Evolutionary conservation across 2,888 invertebrate species (phyloP), one percentile per base, ranked within the genome.

Genomic region (Thymelicus sylvestris): DNA sequence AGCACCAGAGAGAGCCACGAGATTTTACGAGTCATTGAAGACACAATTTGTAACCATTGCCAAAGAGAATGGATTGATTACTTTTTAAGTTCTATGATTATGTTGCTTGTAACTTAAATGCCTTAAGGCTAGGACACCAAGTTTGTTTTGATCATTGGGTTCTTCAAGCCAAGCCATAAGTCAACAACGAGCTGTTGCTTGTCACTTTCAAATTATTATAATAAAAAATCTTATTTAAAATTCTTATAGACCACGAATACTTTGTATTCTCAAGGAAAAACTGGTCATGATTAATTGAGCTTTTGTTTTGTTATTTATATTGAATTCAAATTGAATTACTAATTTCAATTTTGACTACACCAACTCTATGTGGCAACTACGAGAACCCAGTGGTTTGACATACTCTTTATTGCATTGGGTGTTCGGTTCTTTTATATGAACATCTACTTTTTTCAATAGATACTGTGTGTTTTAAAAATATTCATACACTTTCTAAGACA

Each of bases 21-120:
- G 84, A 88, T 89, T 90, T 90, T 87, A 91, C 88, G 85, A 90
- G 87, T 91, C 88, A 91, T 89, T 89, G 89, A 90, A 91, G 86
- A 88, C 85, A 88, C 86, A 85, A 89, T 89, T 90, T 90, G 87
- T 89, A 85, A 86, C 86, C 79, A 87, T 92, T 91, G 84, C 86
- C 86, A 86, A 92, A 91, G 88, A 89, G 90, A 90, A 90, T 86
- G 88, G 90, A 93, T 92, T 92, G 90, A 92, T 93, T 89, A 89
- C 91, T 91, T 93, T 92, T 92, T 91, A 92, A 93, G 87, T 90
- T 91, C 86, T 86, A 86, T 86, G 89, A 91, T 90, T 89, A 91
- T 87, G 86, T 83, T 86, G 79, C 81, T 80, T 79, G 85, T 83
- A 86, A 82, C 82, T 76, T 83, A 84, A 85, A 80, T 79, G 89